Percentiles rank a stretch among this genome's conserved stretches.
Evolutionary conservation across 2,797 vertebrate genomes (phyloP).

Genomic region (Phataginus tricuspis): DNA sequence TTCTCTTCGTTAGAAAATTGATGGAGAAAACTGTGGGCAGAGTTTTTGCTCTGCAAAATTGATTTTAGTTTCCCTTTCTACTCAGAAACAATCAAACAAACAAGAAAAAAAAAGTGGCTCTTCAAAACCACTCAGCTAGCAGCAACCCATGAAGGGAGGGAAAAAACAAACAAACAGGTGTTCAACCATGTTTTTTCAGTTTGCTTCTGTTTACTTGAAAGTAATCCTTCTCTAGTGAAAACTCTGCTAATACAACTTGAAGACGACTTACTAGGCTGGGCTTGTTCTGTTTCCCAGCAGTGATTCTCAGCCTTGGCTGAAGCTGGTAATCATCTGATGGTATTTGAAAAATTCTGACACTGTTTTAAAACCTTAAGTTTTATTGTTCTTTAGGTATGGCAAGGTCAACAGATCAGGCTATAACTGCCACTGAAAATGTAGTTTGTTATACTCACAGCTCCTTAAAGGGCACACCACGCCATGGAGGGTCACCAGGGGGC

Average conservation of each 20-base stretch:
- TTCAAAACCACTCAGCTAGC: not conserved
- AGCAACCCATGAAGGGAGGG: not conserved
- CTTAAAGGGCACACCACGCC: too few species aligned
- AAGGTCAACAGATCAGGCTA: not conserved
- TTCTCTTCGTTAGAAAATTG: not conserved
- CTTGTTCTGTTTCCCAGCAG: not conserved
- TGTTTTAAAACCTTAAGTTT: not conserved
- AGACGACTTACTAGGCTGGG: not conserved
- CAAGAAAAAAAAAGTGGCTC: not conserved
- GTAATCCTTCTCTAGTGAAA: not conserved
- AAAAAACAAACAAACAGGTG: not conserved
- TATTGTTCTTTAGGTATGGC: not conserved
- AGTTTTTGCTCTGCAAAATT: not conserved
- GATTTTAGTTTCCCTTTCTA: not conserved
- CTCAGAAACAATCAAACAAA: not conserved
- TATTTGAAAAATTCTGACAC: not conserved
- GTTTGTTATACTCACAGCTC: not conserved
- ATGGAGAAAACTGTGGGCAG: not conserved
- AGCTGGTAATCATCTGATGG: not conserved
- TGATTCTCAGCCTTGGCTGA: not conserved
- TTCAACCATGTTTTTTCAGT: not conserved
- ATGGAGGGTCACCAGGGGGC: accelerated
- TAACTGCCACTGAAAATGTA: too few species aligned
- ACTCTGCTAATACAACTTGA: not conserved
- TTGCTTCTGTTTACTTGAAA: conserved; percentile 1